Percentiles rank a stretch among this genome's conserved stretches.
These are phyloP conservation scores for Lacerta viridis DNA, from an alignment of 2,797 vertebrate genomes.

Conservation along the genomic window DNA sequence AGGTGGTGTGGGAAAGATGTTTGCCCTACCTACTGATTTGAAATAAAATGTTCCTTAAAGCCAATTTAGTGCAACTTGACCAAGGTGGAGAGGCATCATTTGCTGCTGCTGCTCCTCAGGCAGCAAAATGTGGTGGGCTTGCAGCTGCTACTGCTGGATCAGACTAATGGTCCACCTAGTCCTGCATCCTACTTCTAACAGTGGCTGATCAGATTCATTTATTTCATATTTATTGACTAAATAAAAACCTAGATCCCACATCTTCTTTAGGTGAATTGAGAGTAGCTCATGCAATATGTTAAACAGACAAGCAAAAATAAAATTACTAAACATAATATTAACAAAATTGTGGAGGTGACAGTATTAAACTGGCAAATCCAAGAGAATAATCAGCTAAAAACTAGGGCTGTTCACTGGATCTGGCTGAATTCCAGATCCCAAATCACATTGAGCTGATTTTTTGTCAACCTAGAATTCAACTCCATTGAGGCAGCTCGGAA, in stretches of 20 bases:
- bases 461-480: too few species aligned
- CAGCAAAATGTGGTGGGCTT: too few species aligned
- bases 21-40: too few species aligned
- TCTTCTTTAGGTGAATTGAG: neutral
- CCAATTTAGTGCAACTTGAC: too few species aligned
- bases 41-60: too few species aligned
- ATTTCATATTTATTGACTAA: neutral
- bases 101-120: too few species aligned
- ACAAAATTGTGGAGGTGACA: neutral
- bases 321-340: neutral
- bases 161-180: neutral
- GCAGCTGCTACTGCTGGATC: neutral
- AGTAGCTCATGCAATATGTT: neutral
- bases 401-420: too few species aligned
- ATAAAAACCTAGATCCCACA: neutral
- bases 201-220: neutral
- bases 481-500: too few species aligned
- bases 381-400: neutral
- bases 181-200: neutral
- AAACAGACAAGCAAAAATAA: neutral
- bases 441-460: too few species aligned
- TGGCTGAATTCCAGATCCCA: too few species aligned
- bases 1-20: too few species aligned
- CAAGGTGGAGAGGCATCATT: too few species aligned
- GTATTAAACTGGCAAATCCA: neutral